phyloP scores from a whole-genome alignment of 2,797 vertebrate species.

The Ptychobarbus kaznakovi region DNA sequence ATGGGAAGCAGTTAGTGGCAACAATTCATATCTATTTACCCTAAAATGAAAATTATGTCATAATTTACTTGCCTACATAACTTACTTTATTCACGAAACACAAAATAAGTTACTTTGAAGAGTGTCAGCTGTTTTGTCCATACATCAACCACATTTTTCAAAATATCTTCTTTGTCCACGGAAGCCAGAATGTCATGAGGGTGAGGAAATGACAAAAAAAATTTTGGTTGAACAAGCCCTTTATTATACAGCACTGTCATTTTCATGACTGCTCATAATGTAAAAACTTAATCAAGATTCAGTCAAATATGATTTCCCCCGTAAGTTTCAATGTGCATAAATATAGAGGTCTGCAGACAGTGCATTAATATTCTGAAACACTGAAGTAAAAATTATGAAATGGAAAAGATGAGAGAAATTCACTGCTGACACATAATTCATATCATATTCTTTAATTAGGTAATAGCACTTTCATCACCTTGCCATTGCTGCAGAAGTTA shows the following conservation, averaged over 20 bases:
- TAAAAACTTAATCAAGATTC: slow-evolving; percentile 4
- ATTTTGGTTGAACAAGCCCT: neutral
- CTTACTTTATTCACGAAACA: neutral
- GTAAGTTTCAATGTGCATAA: slow-evolving; percentile 14
- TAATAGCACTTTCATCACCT: slow-evolving; percentile 60
- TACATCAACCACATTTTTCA: neutral
- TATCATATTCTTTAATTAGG: slow-evolving; percentile 56
- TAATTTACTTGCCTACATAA: neutral
- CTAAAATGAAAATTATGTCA: neutral
- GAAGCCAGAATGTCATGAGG: neutral
- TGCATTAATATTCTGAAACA: slow-evolving; percentile 15
- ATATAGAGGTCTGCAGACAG: neutral
- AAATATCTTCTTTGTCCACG: neutral
- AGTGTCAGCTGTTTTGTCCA: neutral
- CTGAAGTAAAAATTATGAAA: slow-evolving; percentile 2
- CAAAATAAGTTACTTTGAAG: neutral
- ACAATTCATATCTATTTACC: slow-evolving; percentile 1
- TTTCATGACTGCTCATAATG: slow-evolving; percentile 37
- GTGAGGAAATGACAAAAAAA: neutral
- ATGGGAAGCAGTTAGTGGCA: slow-evolving; percentile 1
- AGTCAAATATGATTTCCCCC: neutral
- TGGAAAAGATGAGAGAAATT: slow-evolving; percentile 27
- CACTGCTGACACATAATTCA: slow-evolving; percentile 54
- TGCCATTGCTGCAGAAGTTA: slow-evolving; percentile 50
- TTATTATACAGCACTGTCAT: slow-evolving; percentile 35